A percentile compares a stretch with the other conserved stretches of the same genome.
Conservation (phyloP, 2,888 invertebrate genomes). For the Scelioninae gen. 1 region DNA sequence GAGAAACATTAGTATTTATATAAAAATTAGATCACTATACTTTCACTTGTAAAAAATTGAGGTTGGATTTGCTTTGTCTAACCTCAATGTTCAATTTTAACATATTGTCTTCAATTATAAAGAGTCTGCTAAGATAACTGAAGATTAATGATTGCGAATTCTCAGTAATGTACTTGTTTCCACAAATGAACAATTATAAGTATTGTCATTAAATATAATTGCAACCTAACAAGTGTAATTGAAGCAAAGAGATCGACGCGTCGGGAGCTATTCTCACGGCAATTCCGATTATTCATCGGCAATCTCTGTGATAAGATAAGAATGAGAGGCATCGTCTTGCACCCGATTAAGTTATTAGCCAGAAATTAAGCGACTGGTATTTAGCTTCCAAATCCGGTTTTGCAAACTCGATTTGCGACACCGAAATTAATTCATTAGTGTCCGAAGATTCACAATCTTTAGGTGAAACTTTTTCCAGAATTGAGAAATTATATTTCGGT, state of each 20-base stretch:
- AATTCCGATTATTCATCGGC: slow-evolving; percentile 48
- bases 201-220: slow-evolving; percentile 52
- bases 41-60: not conserved
- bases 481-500: not conserved
- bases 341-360: slow-evolving; percentile 55
- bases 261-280: slow-evolving; percentile 54
- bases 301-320: slow-evolving; percentile 58
- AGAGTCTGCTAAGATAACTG: not conserved
- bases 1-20: no score
- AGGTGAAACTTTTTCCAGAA: not conserved
- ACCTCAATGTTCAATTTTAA: slow-evolving; percentile 1
- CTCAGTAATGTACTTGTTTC: slow-evolving; percentile 25
- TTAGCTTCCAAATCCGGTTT: slow-evolving; percentile 45
- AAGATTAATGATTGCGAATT: slow-evolving; percentile 17
- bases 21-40: not conserved
- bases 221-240: slow-evolving; percentile 41
- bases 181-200: slow-evolving; percentile 35
- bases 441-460: not conserved
- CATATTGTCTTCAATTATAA: no score
- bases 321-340: slow-evolving; percentile 49
- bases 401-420: slow-evolving; percentile 10
- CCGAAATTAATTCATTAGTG: slow-evolving; percentile 18
- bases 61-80: not conserved
- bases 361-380: slow-evolving; percentile 27
- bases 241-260: slow-evolving; percentile 29